Evolutionary conservation across 2,888 invertebrate genomes (phyloP), one percentile per base, ranked within the genome.

Genomic region (Drosophila koepferae): DNA sequence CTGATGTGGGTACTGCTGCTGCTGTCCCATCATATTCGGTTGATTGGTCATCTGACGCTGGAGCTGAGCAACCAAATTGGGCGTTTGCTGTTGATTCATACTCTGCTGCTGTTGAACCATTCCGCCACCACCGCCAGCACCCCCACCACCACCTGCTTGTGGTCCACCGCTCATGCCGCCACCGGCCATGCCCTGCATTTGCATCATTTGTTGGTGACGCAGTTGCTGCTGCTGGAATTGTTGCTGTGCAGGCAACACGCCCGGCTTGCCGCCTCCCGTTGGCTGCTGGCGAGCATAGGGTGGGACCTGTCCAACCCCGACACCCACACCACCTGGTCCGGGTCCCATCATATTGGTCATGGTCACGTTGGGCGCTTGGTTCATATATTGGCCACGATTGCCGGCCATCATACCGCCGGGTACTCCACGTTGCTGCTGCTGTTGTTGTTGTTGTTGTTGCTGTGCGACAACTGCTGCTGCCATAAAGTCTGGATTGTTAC

Each of bases 361-460:
- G 1, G 97, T 97, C 2, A 97, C 97, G 91, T 97, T 97, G 2
- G 97, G 97, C 4, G 97, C 96, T 94, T 96, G 94, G 91, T 91
- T 92, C 90, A 93, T 92, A 62, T 92, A 93, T 67, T 93, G 93
- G 0, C 91, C 91, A 3, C 93, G 90, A 83, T 92, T 93, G 12
- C 90, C 91, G 54, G 90, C 89, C 84, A 92, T 91, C 90, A 86
- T 89, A 18, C 82, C 77, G 16, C 85, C 78, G 5, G 90, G 89
- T 3, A 82, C 84, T 3, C 88, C 89, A 2, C 91, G 90, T 49
- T 91, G 91, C 60, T 81, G 82, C 51, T 83, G 82, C 72, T 89
- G 89, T 55, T 91, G 90, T 23, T 23, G 23, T 20, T 80, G 80
- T 23, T 80, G 80, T 48, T 85, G 92, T 41, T 82, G 84, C 60